Evolutionary conservation across 2,888 invertebrate genomes (phyloP).

Genomic region (Electrophaes corylata): DNA sequence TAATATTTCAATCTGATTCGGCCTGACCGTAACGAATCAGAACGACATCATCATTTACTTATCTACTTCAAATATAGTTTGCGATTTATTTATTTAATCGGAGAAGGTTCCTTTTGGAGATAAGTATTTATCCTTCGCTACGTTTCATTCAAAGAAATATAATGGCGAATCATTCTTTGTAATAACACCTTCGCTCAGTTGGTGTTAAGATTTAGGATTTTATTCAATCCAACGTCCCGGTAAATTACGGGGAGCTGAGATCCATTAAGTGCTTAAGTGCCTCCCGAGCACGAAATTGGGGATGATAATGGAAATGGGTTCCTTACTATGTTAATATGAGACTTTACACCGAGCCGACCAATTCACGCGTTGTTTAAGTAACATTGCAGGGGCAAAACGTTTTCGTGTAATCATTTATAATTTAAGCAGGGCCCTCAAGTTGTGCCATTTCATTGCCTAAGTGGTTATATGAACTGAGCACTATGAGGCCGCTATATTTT

Average conservation of each 20-base stretch:
- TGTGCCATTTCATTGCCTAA: constrained; percentile 43
- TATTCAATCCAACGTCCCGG: constrained; percentile 80
- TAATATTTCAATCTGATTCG: constrained; percentile 28
- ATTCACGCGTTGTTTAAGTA: constrained; percentile 68
- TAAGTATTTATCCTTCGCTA: constrained; percentile 51
- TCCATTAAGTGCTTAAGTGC: constrained; percentile 83
- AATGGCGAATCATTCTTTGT: constrained; percentile 71
- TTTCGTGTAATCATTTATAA: constrained; percentile 51
- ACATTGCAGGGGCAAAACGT: constrained; percentile 56
- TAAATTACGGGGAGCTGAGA: constrained; percentile 80
- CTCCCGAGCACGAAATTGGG: constrained; percentile 81
- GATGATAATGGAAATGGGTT: constrained; percentile 82
- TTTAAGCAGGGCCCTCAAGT: constrained; percentile 51
- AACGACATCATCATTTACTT: constrained; percentile 14
- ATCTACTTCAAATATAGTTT: constrained; percentile 17
- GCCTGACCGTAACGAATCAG: constrained; percentile 21
- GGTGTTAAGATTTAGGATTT: constrained; percentile 81
- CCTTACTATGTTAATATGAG: constrained; percentile 80
- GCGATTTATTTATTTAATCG: constrained; percentile 21
- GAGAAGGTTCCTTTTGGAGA: constrained; percentile 32
- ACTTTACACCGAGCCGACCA: constrained; percentile 65
- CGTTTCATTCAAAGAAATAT: constrained; percentile 58
- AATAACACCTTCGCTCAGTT: constrained; percentile 70
- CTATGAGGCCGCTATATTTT: neutral
- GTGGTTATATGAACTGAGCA: neutral